Evolutionary conservation across 2,797 vertebrate genomes (phyloP).

Genomic region (Nyctibius grandis): DNA sequence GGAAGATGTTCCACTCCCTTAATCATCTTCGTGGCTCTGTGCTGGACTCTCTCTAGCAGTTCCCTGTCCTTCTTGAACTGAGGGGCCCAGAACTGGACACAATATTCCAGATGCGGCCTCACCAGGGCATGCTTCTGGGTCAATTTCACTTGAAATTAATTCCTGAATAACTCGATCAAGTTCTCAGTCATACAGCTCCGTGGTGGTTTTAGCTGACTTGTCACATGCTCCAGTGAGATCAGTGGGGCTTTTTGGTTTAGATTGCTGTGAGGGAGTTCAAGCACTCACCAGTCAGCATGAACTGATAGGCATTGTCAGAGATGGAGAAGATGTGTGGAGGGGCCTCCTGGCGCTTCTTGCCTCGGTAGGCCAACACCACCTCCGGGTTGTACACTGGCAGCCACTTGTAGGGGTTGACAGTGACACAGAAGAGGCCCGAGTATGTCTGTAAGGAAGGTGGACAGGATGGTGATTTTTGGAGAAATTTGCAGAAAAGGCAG

Average conservation of each 20-base stretch:
- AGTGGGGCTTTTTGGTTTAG: background rate
- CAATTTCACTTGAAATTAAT: background rate
- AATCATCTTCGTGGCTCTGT: too few species aligned
- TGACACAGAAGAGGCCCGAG: conserved; percentile 72
- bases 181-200: background rate
- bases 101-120: too few species aligned
- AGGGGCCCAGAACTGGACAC: too few species aligned
- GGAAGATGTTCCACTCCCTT: too few species aligned
- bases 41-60: too few species aligned
- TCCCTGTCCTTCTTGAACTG: too few species aligned
- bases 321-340: conserved; percentile 82
- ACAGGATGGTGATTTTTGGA: background rate
- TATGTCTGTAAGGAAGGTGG: conserved; percentile 62
- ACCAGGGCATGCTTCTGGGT: background rate
- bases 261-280: background rate
- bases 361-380: conserved; percentile 72
- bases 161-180: background rate
- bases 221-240: background rate
- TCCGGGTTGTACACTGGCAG: conserved; percentile 74
- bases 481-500: background rate
- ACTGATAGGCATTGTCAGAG: conserved; percentile 77
- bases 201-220: background rate
- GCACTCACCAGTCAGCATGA: conserved; percentile 77
- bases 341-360: conserved; percentile 78
- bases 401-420: conserved; percentile 76